Conservation (phyloP, 2,113 vertebrate species). For the Sorex fumeus region DNA sequence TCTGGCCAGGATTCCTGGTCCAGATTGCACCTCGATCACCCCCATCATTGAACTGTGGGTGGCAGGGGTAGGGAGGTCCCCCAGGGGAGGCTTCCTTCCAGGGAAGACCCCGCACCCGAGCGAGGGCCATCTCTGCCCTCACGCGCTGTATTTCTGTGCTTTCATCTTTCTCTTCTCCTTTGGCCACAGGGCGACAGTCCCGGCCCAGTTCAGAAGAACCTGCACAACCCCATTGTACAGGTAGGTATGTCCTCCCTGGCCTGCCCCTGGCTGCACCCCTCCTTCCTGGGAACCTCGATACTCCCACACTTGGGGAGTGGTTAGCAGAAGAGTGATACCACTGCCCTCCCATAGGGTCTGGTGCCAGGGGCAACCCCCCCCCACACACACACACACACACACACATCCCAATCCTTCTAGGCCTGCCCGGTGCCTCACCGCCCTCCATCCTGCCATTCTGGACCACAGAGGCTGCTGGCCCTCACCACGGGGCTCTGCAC, state of each 20-base stretch:
- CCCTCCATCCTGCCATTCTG: too few relatives aligned
- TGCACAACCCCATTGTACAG: constrained; percentile 92
- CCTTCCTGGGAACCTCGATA: background rate
- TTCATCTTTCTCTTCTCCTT: constrained; percentile 75
- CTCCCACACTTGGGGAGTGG: background rate
- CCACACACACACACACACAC: too few relatives aligned
- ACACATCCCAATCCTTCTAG: background rate
- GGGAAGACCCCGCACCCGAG: accelerated
- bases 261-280: background rate
- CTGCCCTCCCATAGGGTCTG: accelerated
- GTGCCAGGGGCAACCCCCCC: too few relatives aligned
- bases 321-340: background rate
- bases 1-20: background rate
- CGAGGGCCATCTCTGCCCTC: background rate
- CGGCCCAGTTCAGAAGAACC: constrained; percentile 92
- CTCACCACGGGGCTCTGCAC: too few relatives aligned
- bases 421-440: too few relatives aligned
- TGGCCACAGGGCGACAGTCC: constrained; percentile 89
- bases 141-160: background rate
- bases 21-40: background rate
- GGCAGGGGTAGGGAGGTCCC: background rate
- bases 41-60: background rate
- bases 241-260: constrained; percentile 73
- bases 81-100: background rate
- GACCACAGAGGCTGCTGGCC: background rate